These are phyloP conservation scores for Apodemia mormo DNA, from an alignment of 2,888 invertebrate species.

Conservation along the genomic window DNA sequence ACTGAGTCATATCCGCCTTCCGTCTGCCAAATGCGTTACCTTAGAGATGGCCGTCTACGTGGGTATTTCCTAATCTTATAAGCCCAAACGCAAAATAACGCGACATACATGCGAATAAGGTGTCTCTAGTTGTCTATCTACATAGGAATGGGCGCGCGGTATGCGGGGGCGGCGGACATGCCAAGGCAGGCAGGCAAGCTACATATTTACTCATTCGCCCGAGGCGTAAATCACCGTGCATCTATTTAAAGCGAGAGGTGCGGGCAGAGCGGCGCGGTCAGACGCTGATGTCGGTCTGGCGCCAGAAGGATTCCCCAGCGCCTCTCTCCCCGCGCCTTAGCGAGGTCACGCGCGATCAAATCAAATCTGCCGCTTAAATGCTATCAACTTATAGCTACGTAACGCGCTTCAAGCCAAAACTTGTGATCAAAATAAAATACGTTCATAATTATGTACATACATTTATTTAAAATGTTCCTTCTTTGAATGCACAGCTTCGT, in stretches of 20 bases:
- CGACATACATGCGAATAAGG: constrained; percentile 32
- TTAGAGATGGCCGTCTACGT: constrained; percentile 8
- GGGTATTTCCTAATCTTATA: background rate
- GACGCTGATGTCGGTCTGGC: constrained; percentile 80
- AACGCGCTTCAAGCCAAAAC: background rate
- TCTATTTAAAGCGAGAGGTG: constrained; percentile 70
- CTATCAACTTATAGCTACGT: constrained; percentile 4
- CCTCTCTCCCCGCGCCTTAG: constrained; percentile 55
- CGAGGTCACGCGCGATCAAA: constrained; percentile 51
- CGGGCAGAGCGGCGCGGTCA: constrained; percentile 65
- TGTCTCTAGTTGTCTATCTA: constrained; percentile 16
- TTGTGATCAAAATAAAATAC: background rate
- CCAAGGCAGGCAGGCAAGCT: constrained; percentile 76
- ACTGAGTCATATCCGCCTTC: background rate
- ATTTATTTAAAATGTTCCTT: no score
- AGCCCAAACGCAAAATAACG: constrained; percentile 28
- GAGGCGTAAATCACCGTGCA: constrained; percentile 81
- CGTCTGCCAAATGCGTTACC: background rate
- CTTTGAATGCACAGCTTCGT: no score
- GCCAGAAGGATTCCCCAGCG: constrained; percentile 83
- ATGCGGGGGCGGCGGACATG: constrained; percentile 71
- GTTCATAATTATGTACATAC: background rate
- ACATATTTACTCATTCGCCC: constrained; percentile 77
- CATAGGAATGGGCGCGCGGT: constrained; percentile 37
- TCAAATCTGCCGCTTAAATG: constrained; percentile 35